Conservation (phyloP, 1,140 invertebrate genomes). For the Euschistus heros region DNA sequence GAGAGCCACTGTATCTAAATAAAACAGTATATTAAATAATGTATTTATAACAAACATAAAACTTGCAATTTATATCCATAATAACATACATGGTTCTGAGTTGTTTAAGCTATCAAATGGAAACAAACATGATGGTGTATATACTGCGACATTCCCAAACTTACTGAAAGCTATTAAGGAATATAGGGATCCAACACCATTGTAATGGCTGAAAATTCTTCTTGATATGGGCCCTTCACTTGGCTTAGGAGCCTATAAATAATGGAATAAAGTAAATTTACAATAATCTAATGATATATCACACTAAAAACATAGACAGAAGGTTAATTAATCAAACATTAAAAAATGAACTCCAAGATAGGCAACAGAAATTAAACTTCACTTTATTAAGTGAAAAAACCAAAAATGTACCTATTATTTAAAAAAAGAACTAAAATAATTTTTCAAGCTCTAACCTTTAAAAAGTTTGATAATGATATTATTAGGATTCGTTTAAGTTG, state of each 20-base stretch:
- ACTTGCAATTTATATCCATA: background rate
- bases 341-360: too few relatives aligned
- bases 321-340: too few relatives aligned
- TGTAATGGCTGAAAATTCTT: slow-evolving; percentile 47
- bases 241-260: background rate
- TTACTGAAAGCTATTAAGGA: slow-evolving; percentile 44
- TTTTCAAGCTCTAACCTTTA: too few relatives aligned
- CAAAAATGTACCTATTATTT: too few relatives aligned
- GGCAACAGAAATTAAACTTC: too few relatives aligned
- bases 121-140: slow-evolving; percentile 55
- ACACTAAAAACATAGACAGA: too few relatives aligned
- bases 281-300: too few relatives aligned
- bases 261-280: background rate
- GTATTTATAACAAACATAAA: background rate
- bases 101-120: slow-evolving; percentile 37
- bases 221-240: slow-evolving; percentile 32
- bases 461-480: too few relatives aligned
- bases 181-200: slow-evolving; percentile 50
- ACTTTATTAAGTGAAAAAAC: too few relatives aligned
- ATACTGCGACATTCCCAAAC: slow-evolving; percentile 40
- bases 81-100: background rate
- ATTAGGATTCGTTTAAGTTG: too few relatives aligned
- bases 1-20: slow-evolving; percentile 38
- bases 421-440: too few relatives aligned
- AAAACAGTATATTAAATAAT: slow-evolving; percentile 19